Evolutionary conservation across 2,113 vertebrate genomes (phyloP).

Genomic region (Athene noctua): DNA sequence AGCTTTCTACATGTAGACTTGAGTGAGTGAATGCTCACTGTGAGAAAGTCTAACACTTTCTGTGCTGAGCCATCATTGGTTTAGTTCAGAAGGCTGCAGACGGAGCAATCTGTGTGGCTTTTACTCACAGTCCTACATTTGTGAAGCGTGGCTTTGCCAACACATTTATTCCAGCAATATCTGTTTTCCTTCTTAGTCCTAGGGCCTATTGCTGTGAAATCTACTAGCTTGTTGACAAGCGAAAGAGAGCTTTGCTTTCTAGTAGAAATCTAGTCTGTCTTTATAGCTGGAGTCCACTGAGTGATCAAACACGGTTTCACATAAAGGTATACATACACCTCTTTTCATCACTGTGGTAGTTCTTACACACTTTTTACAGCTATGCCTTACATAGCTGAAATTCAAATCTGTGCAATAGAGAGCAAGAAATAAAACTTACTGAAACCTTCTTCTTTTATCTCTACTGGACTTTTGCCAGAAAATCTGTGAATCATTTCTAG

Average conservation of each 20-base stretch:
- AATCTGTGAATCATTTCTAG: background rate
- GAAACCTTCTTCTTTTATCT: background rate
- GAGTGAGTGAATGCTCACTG: background rate
- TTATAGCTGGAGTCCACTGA: background rate
- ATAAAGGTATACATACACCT: background rate
- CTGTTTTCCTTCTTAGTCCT: background rate
- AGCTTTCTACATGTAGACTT: background rate
- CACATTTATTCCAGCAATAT: background rate
- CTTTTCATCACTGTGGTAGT: background rate
- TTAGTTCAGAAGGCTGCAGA: background rate
- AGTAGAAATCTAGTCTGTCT: background rate
- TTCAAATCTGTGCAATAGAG: background rate
- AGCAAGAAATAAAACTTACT: background rate
- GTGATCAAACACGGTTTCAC: background rate
- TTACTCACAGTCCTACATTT: background rate
- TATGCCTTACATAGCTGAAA: background rate
- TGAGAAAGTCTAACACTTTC: background rate
- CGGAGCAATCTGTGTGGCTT: background rate
- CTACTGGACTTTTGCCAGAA: no score
- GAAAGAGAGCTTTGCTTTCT: background rate
- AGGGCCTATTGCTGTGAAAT: background rate
- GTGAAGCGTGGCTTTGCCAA: background rate
- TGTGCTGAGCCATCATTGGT: background rate
- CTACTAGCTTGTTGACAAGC: background rate
- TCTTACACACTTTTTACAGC: background rate